Evolutionary conservation across 2,797 vertebrate genomes (phyloP).

Genomic region (Siniperca scherzeri): DNA sequence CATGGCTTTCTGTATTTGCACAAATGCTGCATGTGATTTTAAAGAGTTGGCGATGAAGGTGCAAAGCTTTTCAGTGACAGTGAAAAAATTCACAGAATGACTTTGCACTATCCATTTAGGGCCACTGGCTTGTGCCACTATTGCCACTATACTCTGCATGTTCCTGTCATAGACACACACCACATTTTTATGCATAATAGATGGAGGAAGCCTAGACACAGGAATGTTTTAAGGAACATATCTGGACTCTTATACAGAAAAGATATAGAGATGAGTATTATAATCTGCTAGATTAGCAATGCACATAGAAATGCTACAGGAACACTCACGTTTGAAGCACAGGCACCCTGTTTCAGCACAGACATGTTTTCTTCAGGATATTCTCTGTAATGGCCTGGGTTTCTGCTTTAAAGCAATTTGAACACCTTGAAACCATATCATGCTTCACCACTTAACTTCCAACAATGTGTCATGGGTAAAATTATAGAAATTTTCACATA

Average conservation of each 20-base stretch:
- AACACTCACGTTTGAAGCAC: neutral
- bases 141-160: neutral
- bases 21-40: neutral
- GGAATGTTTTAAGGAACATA: neutral
- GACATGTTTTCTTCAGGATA: neutral
- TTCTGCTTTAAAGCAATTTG: neutral
- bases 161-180: neutral
- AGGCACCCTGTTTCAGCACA: neutral
- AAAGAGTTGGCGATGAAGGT: neutral
- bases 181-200: neutral
- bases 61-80: neutral
- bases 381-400: neutral
- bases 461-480: neutral
- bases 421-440: neutral
- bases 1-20: constrained; percentile 1
- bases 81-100: neutral
- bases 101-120: neutral
- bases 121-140: neutral
- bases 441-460: neutral
- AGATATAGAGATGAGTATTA: neutral
- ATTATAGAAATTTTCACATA: neutral
- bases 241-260: neutral
- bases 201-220: neutral
- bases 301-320: neutral
- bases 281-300: neutral